Percentiles rank a stretch among this genome's conserved stretches.
These are phyloP conservation scores for Glyphotaelius pellucidus DNA, from an alignment of 2,888 invertebrate species.

Conservation along the genomic window DNA sequence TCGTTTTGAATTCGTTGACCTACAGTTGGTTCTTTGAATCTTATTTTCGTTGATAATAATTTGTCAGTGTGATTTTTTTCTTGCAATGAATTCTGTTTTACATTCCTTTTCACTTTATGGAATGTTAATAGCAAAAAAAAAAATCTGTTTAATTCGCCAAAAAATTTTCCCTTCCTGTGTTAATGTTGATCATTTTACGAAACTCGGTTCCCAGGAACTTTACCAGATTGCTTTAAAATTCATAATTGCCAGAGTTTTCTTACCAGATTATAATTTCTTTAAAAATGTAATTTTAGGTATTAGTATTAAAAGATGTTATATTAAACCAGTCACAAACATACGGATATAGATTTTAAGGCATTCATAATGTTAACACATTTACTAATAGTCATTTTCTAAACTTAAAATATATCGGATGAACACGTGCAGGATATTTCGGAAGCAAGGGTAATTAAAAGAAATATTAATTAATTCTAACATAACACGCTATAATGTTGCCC, in stretches of 20 bases:
- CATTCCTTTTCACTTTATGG: background rate
- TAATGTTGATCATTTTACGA: background rate
- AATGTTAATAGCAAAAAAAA: background rate
- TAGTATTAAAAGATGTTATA: background rate
- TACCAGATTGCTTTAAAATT: background rate
- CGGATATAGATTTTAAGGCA: background rate
- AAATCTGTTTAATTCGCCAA: too few species aligned
- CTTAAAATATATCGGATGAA: background rate
- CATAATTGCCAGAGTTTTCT: background rate
- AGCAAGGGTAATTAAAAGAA: background rate
- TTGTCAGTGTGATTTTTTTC: background rate
- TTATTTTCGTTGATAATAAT: background rate
- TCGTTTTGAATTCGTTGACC: background rate
- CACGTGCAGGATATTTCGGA: background rate
- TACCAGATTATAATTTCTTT: background rate
- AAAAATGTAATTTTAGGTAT: background rate
- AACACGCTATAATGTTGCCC: background rate
- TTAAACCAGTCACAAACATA: background rate
- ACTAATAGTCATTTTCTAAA: background rate
- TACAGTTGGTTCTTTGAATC: background rate
- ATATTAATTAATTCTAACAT: background rate
- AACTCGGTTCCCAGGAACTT: background rate
- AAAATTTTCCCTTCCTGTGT: background rate
- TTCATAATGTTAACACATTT: background rate
- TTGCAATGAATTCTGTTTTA: background rate